phyloP scores from a whole-genome alignment of 2,888 invertebrate genomes.

The Eurytoma adleriae region DNA sequence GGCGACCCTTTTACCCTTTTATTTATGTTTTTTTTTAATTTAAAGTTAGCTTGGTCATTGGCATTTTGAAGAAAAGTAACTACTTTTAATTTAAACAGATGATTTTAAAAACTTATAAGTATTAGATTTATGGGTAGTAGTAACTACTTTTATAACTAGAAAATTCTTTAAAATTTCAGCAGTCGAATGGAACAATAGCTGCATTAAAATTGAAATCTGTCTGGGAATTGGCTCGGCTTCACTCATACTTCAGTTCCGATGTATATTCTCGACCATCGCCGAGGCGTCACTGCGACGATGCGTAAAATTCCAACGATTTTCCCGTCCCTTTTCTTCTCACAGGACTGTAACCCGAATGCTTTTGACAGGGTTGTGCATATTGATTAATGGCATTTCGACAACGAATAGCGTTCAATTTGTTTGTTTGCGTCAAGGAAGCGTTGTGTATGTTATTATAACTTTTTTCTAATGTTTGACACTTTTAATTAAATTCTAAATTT shows the following conservation, averaged over 20 bases:
- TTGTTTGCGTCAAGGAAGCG: neutral
- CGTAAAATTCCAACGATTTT: constrained; percentile 23
- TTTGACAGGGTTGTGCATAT: constrained; percentile 2
- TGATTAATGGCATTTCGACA: constrained; percentile 10
- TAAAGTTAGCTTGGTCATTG: too few relatives aligned
- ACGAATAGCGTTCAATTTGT: neutral
- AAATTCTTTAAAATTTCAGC: neutral
- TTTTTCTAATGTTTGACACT: too few relatives aligned
- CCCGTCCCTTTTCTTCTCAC: neutral
- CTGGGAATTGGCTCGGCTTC: constrained; percentile 4
- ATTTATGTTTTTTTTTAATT: too few relatives aligned
- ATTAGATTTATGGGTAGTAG: neutral
- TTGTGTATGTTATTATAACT: too few relatives aligned
- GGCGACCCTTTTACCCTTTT: too few relatives aligned
- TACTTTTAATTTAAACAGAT: too few relatives aligned
- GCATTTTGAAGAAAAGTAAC: too few relatives aligned
- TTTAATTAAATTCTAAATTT: too few relatives aligned
- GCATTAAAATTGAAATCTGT: constrained; percentile 27
- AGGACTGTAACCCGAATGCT: neutral
- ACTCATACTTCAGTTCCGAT: neutral
- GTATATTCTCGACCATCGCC: neutral
- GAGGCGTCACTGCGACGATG: constrained; percentile 27
- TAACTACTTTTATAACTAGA: neutral
- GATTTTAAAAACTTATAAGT: neutral
- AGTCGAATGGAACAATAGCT: neutral